Evolutionary conservation across 2,113 vertebrate genomes (phyloP).

Genomic region (Tragulus kanchil): DNA sequence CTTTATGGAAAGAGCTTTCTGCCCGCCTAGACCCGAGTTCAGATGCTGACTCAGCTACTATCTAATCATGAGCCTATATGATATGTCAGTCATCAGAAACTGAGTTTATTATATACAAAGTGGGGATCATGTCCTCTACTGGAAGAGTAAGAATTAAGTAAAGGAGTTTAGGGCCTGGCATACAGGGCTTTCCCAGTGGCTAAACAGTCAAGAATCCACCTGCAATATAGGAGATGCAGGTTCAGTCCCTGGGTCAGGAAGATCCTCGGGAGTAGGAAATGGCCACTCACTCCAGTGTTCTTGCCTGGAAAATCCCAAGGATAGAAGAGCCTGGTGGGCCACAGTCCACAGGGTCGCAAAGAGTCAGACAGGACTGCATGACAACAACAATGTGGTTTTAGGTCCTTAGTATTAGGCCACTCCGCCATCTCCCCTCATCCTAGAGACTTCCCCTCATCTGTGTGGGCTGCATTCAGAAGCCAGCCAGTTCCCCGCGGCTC

Average conservation of each 20-base stretch:
- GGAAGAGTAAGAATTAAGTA: background rate
- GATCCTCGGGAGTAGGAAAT: no score
- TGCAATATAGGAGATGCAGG: no score
- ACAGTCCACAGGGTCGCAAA: no score
- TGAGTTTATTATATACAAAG: background rate
- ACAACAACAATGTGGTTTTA: background rate
- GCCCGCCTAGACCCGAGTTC: background rate
- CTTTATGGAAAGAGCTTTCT: background rate
- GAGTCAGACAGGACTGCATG: no score
- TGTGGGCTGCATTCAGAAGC: conserved; percentile 3
- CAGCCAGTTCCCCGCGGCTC: background rate
- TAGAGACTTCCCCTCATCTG: background rate
- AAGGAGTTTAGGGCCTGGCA: background rate
- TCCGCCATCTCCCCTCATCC: background rate
- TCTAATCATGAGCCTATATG: background rate
- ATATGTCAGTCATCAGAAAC: background rate
- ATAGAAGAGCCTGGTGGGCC: no score
- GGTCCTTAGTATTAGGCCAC: background rate
- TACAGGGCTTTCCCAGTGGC: no score
- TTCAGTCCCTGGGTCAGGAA: no score
- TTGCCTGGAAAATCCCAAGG: no score
- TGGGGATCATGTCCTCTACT: background rate
- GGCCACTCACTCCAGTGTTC: no score
- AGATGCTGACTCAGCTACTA: background rate
- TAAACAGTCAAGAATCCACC: no score